Conservation (phyloP, 2,797 vertebrate species). For the Sus cebifrons region DNA sequence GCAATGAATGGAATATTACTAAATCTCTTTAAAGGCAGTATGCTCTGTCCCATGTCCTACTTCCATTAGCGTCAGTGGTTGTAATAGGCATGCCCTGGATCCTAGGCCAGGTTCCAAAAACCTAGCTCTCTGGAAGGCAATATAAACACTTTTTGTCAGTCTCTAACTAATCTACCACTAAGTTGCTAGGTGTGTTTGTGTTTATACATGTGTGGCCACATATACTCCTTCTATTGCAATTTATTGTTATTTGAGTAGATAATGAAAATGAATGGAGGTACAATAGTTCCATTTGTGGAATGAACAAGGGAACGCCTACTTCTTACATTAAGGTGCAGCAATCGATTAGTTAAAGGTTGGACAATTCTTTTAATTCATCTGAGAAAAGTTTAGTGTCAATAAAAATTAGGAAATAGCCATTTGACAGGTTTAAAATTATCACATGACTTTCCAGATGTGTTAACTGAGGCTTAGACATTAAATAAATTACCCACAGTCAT, state of each 20-base stretch:
- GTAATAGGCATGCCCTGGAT: neutral
- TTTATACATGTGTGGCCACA: neutral
- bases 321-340: neutral
- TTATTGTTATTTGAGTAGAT: neutral
- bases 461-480: neutral
- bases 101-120: neutral
- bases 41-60: neutral
- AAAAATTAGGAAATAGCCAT: neutral
- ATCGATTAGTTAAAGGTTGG: neutral
- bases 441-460: constrained; percentile 40
- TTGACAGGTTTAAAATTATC: neutral
- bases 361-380: constrained; percentile 27
- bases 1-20: neutral
- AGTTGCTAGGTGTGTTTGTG: neutral
- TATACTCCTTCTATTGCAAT: neutral
- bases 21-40: neutral
- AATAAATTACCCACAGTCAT: neutral
- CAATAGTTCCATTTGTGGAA: neutral
- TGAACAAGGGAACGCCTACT: neutral
- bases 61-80: neutral
- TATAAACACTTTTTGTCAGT: neutral
- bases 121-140: constrained; percentile 4
- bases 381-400: neutral
- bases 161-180: neutral
- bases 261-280: neutral